These are phyloP conservation scores for Crenichthys baileyi DNA, from an alignment of 2,797 vertebrate genomes.

Conservation along the genomic window DNA sequence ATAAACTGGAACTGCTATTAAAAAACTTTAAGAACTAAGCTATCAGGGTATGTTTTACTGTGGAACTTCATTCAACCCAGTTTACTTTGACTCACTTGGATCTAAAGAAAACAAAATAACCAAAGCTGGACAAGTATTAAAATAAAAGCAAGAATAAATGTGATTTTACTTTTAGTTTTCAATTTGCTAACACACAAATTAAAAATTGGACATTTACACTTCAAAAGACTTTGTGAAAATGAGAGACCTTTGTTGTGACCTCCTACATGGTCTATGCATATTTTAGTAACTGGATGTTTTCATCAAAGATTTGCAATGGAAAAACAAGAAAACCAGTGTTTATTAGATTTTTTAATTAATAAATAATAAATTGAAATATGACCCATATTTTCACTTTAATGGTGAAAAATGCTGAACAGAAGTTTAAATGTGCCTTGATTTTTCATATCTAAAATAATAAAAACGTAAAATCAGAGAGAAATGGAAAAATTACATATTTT, in stretches of 20 bases:
- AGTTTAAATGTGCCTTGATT: not conserved
- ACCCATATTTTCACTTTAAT: not conserved
- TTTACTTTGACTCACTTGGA: conserved; percentile 73
- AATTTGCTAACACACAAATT: not conserved
- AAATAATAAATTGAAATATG: too few relatives aligned
- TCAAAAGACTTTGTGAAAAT: too few relatives aligned
- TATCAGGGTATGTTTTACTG: conserved; percentile 30
- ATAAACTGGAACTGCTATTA: conserved; percentile 60
- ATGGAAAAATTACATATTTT: not conserved
- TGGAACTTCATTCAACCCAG: conserved; percentile 18
- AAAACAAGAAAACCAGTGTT: too few relatives aligned
- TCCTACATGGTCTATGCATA: not conserved
- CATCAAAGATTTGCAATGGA: too few relatives aligned
- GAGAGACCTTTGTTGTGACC: not conserved
- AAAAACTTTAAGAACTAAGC: conserved; percentile 15
- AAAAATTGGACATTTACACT: too few relatives aligned
- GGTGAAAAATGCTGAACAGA: not conserved
- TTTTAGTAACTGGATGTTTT: too few relatives aligned
- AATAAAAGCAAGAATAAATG: conserved; percentile 50
- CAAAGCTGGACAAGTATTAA: conserved; percentile 21
- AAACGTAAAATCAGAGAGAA: not conserved
- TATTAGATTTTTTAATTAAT: too few relatives aligned
- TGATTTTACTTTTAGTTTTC: conserved; percentile 23
- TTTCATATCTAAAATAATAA: not conserved
- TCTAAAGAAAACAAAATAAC: conserved; percentile 52